These are phyloP conservation scores for Zeugodacus cucurbitae DNA, from an alignment of 1,140 invertebrate species.

Conservation along the genomic window DNA sequence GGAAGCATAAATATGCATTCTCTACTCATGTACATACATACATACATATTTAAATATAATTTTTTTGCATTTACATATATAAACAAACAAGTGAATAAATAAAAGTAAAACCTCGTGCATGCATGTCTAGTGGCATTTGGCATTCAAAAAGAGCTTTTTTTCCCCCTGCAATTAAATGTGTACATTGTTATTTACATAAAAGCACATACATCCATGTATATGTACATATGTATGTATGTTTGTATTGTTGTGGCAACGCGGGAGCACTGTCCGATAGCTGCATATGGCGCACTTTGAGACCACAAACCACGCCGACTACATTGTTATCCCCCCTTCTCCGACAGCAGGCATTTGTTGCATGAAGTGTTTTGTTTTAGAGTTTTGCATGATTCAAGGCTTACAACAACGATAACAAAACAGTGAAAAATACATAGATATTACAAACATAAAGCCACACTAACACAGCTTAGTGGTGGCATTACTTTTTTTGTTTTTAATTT, in stretches of 20 bases:
- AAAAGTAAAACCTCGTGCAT: neutral
- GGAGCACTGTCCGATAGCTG: slow-evolving; percentile 11
- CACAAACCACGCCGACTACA: no score
- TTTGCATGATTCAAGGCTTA: neutral
- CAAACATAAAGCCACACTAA: neutral
- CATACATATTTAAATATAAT: neutral
- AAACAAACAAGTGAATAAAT: neutral
- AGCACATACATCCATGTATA: neutral
- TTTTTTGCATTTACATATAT: neutral
- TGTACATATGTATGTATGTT: neutral
- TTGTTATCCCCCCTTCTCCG: no score
- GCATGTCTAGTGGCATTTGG: neutral
- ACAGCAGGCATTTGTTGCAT: neutral
- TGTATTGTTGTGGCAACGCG: neutral
- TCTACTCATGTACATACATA: neutral
- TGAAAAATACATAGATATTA: neutral
- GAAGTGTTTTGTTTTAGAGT: neutral
- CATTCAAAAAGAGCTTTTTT: no score
- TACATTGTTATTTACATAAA: no score
- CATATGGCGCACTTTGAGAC: neutral
- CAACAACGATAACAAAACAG: neutral
- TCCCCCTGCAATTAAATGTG: no score
- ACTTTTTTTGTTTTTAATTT: neutral
- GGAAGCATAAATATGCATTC: no score
- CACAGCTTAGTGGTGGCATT: neutral